Evolutionary conservation across 1,140 invertebrate species (phyloP).

Genomic region (Drosophila tani): DNA sequence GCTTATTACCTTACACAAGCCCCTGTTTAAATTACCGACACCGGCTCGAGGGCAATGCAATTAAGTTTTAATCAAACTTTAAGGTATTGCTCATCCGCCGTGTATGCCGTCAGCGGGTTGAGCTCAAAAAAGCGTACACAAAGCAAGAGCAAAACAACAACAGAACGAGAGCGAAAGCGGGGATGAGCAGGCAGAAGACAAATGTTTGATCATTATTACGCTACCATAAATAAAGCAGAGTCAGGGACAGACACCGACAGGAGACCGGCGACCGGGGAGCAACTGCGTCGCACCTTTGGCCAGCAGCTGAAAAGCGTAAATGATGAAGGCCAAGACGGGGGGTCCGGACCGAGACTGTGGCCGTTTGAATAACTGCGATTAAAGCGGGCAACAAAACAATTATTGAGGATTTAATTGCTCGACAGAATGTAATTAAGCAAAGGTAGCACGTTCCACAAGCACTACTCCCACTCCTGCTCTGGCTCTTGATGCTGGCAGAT

Average conservation of each 20-base stretch:
- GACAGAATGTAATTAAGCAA: slow-evolving; percentile 82
- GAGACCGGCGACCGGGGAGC: slow-evolving; percentile 32
- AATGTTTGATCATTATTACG: slow-evolving; percentile 82
- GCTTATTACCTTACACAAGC: slow-evolving; percentile 66
- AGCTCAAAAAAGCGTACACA: slow-evolving; percentile 48
- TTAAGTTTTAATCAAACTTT: slow-evolving; percentile 78
- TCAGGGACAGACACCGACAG: slow-evolving; percentile 52
- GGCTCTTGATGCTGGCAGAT: slow-evolving; percentile 39
- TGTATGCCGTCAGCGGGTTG: slow-evolving; percentile 34
- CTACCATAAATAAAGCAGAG: slow-evolving; percentile 76
- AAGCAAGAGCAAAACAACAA: slow-evolving; percentile 31
- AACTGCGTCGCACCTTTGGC: slow-evolving; percentile 56
- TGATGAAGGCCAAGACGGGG: slow-evolving; percentile 25
- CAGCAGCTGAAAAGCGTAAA: slow-evolving; percentile 34
- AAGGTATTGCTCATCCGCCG: slow-evolving; percentile 66
- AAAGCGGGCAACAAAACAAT: slow-evolving; percentile 80
- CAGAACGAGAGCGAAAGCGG: slow-evolving; percentile 1
- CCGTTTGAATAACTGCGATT: slow-evolving; percentile 79
- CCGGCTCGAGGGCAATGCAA: slow-evolving; percentile 47
- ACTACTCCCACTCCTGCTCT: background rate
- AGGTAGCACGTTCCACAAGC: slow-evolving; percentile 66
- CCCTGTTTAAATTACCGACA: slow-evolving; percentile 22
- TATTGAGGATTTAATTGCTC: slow-evolving; percentile 82
- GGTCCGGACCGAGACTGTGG: slow-evolving; percentile 18
- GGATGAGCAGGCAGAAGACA: slow-evolving; percentile 60